Base-by-base conservation (phyloP, 1,140 invertebrate species). In the Brachionus rotundiformis region DNA sequence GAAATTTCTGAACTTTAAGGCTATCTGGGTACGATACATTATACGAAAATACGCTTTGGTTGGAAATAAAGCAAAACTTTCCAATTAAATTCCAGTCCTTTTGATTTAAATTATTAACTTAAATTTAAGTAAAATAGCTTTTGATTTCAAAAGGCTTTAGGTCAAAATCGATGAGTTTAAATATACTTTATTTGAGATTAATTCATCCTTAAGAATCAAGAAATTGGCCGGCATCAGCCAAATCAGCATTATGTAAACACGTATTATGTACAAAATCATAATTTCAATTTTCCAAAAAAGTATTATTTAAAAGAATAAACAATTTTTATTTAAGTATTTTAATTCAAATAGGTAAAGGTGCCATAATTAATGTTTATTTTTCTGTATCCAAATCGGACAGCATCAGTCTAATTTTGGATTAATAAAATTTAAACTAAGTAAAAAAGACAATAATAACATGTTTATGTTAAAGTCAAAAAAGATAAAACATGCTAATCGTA, bases 31-130 rank as follows among this genome's bases (percentile, higher is more conserved):
- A 79, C 6, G 76, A 59, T 31, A 79, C 10, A 10, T 79, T 39
- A 19, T 11, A 79, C 5, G n/a, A 29, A 63, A 79, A 79, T n/a
- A 25, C 7, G 13, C 76, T 79, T 1, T 59, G 3, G 19, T 63
- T 23, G 3, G 76, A 79, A 13, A 79, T 61, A 59, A 79, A 79
- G 33, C 76, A 79, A 33, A 79, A 79, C 41, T 79, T 79, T 79
- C 76, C 76, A 8, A 79, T 25, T 29, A 79, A 29, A 19, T 59
- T 49, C 44, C 44, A 79, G 19, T 79, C 76, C 76, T 79, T 68
- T 29, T 13, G 2, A 19, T 7, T 61, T 27, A 61, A 61, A 1
- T 25, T 25, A 1, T 25, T 11, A 23, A 23, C 1, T 54, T 54
- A 7, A 23, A 54, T 3, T 54, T 19, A n/a, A 16, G 13, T 19